A percentile compares a stretch with the other conserved stretches of the same genome.
phyloP scores from a whole-genome alignment of 1,140 invertebrate genomes.

The Drosophila bipectinata region DNA sequence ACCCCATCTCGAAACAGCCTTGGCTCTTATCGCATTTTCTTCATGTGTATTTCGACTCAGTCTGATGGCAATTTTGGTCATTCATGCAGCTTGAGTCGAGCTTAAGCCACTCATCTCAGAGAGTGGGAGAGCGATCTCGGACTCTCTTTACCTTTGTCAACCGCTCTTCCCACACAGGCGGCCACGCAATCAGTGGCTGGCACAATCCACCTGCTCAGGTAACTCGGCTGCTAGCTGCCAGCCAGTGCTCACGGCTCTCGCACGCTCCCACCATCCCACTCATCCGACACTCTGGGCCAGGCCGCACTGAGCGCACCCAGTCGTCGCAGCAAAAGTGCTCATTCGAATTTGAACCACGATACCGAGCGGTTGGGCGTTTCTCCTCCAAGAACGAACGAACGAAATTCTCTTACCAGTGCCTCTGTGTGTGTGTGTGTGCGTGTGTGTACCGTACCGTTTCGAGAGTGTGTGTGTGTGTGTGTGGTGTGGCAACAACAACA shows the following conservation, averaged over 20 bases:
- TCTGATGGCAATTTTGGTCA: conserved; percentile 49
- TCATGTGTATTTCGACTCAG: conserved; percentile 9
- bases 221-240: conserved; percentile 20
- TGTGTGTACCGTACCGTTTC: conserved; percentile 16
- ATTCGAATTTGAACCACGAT: conserved; percentile 82
- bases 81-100: conserved; percentile 25
- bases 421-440: conserved; percentile 16
- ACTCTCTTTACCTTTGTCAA: conserved; percentile 6
- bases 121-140: neutral
- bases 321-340: conserved; percentile 35
- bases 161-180: conserved; percentile 43
- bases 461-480: conserved; percentile 18
- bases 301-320: conserved; percentile 30
- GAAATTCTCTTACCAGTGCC: conserved; percentile 32
- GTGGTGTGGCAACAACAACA: conserved; percentile 55
- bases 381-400: conserved; percentile 41
- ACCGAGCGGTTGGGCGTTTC: conserved; percentile 79
- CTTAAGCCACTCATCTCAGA: conserved; percentile 13
- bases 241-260: neutral
- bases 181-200: conserved; percentile 11
- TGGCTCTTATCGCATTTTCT: conserved; percentile 11
- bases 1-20: too few species aligned
- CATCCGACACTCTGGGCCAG: neutral
- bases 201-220: conserved; percentile 29
- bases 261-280: conserved; percentile 13